Evolutionary conservation across 2,888 invertebrate species (phyloP).

Genomic region (Tortrix viridana): DNA sequence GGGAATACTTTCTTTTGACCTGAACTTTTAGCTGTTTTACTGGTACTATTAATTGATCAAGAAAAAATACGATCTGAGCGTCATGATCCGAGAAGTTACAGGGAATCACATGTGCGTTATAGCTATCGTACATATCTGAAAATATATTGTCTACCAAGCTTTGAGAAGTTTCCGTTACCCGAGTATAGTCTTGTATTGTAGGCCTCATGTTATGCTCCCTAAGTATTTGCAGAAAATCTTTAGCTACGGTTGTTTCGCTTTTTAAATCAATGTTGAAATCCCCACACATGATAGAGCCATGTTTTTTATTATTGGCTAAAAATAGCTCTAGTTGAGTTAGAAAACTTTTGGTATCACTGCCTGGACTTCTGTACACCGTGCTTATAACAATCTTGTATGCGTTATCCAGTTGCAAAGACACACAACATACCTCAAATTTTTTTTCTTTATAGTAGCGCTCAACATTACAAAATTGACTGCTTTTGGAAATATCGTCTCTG

Average conservation of each 20-base stretch:
- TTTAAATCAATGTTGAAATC: constrained; percentile 3
- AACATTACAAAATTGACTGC: constrained; percentile 2
- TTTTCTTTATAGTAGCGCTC: background rate
- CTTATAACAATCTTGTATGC: background rate
- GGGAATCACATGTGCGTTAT: constrained; percentile 1
- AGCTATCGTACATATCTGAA: background rate
- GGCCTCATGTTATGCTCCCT: constrained; percentile 1
- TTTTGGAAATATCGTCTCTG: background rate
- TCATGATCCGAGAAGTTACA: constrained; percentile 17
- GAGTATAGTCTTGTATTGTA: background rate
- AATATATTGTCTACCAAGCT: constrained; percentile 9
- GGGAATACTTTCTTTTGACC: background rate
- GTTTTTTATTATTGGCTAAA: background rate
- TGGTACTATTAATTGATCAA: background rate
- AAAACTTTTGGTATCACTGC: background rate
- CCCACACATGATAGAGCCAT: background rate
- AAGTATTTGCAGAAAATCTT: constrained; percentile 3
- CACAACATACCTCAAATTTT: too few relatives aligned
- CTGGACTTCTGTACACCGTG: constrained; percentile 9
- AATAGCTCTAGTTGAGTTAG: background rate
- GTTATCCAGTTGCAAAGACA: too few relatives aligned
- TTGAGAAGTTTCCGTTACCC: background rate
- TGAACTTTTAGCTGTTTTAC: background rate
- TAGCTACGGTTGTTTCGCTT: background rate
- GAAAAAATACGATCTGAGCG: constrained; percentile 5